Conservation (phyloP, 2,888 invertebrate genomes). For the Arrhopalites spinosus region DNA sequence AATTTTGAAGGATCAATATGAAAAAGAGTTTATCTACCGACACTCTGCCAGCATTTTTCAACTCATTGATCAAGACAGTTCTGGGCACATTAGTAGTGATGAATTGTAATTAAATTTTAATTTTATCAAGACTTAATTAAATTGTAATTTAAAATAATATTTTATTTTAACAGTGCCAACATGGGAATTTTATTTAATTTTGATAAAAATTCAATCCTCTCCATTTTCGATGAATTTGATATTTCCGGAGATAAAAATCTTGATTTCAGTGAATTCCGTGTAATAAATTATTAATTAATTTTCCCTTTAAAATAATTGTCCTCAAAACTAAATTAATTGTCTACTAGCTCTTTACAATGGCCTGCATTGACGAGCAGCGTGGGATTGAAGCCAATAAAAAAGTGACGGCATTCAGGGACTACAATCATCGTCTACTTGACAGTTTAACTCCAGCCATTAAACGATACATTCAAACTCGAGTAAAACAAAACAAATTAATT, state of each 20-base stretch:
- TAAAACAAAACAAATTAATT: constrained; percentile 5
- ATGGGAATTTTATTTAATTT: constrained; percentile 58
- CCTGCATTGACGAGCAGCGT: constrained; percentile 53
- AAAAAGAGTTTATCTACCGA: constrained; percentile 58
- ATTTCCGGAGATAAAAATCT: constrained; percentile 53
- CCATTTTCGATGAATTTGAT: constrained; percentile 55
- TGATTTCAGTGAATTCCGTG: constrained; percentile 53
- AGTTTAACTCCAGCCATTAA: constrained; percentile 42
- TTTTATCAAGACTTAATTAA: no score
- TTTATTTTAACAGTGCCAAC: no score
- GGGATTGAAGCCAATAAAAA: constrained; percentile 42
- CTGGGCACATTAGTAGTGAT: constrained; percentile 55
- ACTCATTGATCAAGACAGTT: constrained; percentile 57
- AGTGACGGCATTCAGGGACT: constrained; percentile 45
- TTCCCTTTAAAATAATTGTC: no score
- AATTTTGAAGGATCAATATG: constrained; percentile 56
- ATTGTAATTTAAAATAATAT: no score
- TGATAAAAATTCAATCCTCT: constrained; percentile 46
- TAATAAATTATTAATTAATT: no score
- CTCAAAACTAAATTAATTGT: not conserved
- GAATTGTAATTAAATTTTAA: no score
- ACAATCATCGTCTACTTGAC: constrained; percentile 41
- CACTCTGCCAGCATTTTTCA: constrained; percentile 58
- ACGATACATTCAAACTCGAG: constrained; percentile 46
- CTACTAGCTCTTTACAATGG: constrained; percentile 53